Base-by-base conservation (phyloP, 53 echinoderm and acorn worm genomes). In the Holothuria leucospilota region DNA sequence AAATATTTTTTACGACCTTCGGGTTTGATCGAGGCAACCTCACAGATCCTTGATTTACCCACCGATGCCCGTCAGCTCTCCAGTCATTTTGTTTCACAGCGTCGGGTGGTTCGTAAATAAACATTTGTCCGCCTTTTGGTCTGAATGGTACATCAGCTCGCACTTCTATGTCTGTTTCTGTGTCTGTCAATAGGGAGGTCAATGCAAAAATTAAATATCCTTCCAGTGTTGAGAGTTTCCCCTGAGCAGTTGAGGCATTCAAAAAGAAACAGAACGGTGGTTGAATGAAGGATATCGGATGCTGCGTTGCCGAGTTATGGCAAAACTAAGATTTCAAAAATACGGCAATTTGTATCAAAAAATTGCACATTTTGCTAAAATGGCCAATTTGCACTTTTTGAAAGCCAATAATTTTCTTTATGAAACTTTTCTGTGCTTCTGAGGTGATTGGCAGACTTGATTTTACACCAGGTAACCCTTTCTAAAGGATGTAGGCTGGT, bases 211-310 rank as follows among this genome's bases (percentile, higher is more conserved):
- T 28, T 71, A 9, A 71, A 71, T 13, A 26, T 39, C 30, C 34
- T 71, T 5, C 29, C 13, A 71, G 25, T 20, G 28, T 71, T 26
- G 13, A 9, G 14, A 71, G 30, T 28, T 26, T 71, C 28, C 13
- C 13, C 25, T 71, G 7, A 29, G 23, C 20, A 21, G 71, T 28
- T 28, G 30, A 29, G 30, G 71, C 71, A 71, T 15, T 27, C 18
- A 26, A 71, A 71, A 71, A 28, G 71, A 71, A 71, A 15, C 28
- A 71, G 27, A 26, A 28, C 34, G 15, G 71, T 71, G 71, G 71
- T 71, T 71, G 71, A 71, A 64, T 64, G 24, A 64, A 25, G 13
- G 64, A 28, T 13, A 64, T 64, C 24, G 64, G 64, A 9, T 16
- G 28, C 9, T 2, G 64, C 9, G 20, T 64, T 64, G 28, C 28